phyloP scores from a whole-genome alignment of 2,113 vertebrate species.

The Strigops habroptila region DNA sequence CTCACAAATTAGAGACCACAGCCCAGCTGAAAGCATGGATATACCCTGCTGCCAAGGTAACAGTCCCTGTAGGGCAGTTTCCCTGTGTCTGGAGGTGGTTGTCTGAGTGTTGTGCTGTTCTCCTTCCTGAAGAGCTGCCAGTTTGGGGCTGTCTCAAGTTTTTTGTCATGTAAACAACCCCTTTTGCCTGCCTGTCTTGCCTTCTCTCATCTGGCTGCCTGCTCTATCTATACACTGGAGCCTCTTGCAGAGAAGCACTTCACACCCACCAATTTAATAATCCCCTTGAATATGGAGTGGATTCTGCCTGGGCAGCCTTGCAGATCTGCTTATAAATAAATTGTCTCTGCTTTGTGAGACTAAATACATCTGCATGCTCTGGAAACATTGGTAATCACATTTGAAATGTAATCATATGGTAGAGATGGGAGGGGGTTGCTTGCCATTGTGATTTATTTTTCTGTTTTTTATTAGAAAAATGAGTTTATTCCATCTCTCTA shows the following conservation, averaged over 20 bases:
- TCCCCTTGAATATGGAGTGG: slow-evolving; percentile 29
- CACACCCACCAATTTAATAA: slow-evolving; percentile 10
- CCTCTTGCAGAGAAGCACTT: not conserved
- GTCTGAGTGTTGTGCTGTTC: not conserved
- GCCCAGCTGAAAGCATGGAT: not conserved
- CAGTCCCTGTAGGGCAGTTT: not conserved
- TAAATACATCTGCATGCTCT: not conserved
- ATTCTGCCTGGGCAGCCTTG: slow-evolving; percentile 16
- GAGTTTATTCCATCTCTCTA: not conserved
- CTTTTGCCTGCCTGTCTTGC: not conserved
- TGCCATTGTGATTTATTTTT: not conserved
- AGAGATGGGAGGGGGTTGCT: not conserved
- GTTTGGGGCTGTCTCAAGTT: not conserved
- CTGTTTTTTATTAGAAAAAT: not conserved
- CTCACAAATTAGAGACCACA: not conserved
- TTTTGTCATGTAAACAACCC: not conserved
- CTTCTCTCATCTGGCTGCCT: not conserved
- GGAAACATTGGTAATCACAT: slow-evolving; percentile 21
- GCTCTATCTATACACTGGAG: not conserved
- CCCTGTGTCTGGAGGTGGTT: not conserved
- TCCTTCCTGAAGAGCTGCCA: not conserved
- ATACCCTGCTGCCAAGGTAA: not conserved
- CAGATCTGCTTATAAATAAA: slow-evolving; percentile 56
- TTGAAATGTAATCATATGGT: not conserved
- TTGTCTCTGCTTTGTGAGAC: slow-evolving; percentile 45